phyloP scores from a whole-genome alignment of 2,888 invertebrate species.

The Morpho achilles region DNA sequence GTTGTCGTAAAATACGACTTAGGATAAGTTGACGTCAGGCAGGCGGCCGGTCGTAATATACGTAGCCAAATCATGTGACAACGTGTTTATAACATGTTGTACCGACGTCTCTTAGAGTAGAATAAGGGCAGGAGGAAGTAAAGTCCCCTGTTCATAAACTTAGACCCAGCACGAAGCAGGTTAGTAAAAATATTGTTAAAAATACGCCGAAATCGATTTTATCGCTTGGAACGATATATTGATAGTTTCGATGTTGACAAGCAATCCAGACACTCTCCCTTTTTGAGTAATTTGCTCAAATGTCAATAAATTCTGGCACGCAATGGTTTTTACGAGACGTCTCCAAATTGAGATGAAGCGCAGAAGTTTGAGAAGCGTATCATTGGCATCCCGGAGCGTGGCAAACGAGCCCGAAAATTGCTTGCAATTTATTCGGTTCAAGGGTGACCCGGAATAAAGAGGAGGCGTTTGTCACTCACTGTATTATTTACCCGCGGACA shows the following conservation, averaged over 20 bases:
- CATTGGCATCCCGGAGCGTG: constrained; percentile 58
- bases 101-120: no score
- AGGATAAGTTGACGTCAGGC: no score
- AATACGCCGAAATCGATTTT: no score
- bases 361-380: constrained; percentile 34
- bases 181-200: no score
- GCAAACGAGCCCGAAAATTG: constrained; percentile 72
- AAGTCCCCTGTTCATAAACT: no score
- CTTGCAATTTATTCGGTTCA: constrained; percentile 70
- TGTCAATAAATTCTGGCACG: constrained; percentile 16
- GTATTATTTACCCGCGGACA: constrained; percentile 61
- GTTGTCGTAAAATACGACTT: no score
- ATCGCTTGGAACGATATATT: constrained; percentile 1
- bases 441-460: constrained; percentile 69
- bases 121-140: no score
- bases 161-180: no score
- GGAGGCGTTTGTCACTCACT: constrained; percentile 68
- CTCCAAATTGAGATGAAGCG: constrained; percentile 30
- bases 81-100: no score
- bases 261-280: constrained; percentile 2
- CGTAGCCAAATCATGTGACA: no score
- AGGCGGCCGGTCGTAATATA: no score
- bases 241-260: constrained; percentile 6
- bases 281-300: constrained; percentile 2
- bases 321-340: constrained; percentile 20